Conservation (phyloP, 2,888 invertebrate species). For the Cataglyphis livida region DNA sequence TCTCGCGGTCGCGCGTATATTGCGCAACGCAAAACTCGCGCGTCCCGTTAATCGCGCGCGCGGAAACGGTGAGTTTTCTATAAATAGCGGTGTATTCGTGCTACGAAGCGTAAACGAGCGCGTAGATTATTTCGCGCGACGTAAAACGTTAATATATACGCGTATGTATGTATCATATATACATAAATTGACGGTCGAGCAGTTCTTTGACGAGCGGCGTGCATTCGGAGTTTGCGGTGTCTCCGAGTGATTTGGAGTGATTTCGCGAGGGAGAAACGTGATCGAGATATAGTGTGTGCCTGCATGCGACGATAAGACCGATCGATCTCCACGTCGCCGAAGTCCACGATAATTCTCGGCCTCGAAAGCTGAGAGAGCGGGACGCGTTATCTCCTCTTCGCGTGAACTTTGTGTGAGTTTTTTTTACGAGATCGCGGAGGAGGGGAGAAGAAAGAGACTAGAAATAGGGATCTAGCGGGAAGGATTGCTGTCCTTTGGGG, state of each 20-base stretch:
- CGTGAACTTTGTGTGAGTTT: neutral
- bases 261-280: neutral
- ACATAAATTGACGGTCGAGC: neutral
- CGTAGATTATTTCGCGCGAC: constrained; percentile 2
- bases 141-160: neutral
- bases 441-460: constrained; percentile 4
- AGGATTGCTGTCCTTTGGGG: constrained; percentile 62
- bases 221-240: neutral
- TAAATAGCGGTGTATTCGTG: constrained; percentile 66
- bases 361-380: neutral
- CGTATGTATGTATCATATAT: neutral
- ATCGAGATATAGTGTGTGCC: neutral
- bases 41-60: constrained; percentile 46
- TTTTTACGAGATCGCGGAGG: neutral
- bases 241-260: neutral
- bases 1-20: neutral
- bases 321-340: neutral
- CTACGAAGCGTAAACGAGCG: neutral
- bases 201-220: neutral
- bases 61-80: constrained; percentile 70
- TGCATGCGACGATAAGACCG: neutral
- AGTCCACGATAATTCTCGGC: neutral
- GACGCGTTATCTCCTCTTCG: neutral
- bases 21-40: constrained; percentile 24
- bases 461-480: constrained; percentile 57